A percentile compares a stretch with the other conserved stretches of the same genome.
phyloP scores from a whole-genome alignment of 2,888 invertebrate species.

The Mimachlamys varia region DNA sequence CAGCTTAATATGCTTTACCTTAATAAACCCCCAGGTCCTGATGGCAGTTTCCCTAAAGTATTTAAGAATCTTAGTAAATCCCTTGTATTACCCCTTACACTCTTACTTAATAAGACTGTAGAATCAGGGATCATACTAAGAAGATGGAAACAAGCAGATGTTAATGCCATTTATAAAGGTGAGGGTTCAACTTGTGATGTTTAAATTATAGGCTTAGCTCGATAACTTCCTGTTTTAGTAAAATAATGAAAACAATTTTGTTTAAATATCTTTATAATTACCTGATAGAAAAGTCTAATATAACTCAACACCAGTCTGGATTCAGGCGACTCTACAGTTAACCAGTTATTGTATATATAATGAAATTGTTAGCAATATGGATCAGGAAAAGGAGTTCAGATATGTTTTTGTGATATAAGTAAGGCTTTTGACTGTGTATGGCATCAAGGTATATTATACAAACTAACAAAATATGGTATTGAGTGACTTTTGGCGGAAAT shows the following conservation, averaged over 20 bases:
- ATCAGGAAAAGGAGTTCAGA: background rate
- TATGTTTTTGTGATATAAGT: too few relatives aligned
- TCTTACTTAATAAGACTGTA: background rate
- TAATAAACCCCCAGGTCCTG: slow-evolving; percentile 32
- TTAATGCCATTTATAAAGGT: too few relatives aligned
- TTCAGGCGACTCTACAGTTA: too few relatives aligned
- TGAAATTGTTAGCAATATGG: too few relatives aligned
- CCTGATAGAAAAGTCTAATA: background rate
- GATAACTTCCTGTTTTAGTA: slow-evolving; percentile 20
- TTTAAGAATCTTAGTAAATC: background rate
- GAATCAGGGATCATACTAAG: background rate
- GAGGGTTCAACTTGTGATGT: too few relatives aligned
- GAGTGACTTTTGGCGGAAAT: too few relatives aligned
- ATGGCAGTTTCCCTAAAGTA: background rate
- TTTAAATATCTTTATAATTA: background rate
- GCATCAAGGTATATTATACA: background rate
- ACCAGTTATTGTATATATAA: too few relatives aligned
- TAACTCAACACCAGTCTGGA: too few relatives aligned
- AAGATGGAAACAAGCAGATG: too few relatives aligned
- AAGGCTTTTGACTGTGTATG: background rate
- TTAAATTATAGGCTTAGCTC: too few relatives aligned
- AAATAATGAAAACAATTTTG: background rate
- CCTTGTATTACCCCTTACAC: background rate
- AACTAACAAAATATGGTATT: too few relatives aligned
- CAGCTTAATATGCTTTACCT: slow-evolving; percentile 4